Conservation (phyloP, 2,888 invertebrate species). For the Perdita meconis region DNA sequence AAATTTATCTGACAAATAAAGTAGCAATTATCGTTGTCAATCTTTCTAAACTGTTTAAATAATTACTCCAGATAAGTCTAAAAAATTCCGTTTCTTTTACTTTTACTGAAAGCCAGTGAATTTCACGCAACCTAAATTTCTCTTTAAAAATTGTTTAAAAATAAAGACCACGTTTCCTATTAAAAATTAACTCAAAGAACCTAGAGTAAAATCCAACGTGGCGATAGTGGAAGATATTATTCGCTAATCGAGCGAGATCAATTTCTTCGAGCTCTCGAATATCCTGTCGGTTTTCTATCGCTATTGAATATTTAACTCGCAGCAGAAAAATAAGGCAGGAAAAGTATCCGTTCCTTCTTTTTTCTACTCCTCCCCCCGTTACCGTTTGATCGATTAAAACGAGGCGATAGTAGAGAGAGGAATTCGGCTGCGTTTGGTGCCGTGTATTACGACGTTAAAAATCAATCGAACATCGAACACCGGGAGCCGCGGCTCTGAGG, state of each 20-base stretch:
- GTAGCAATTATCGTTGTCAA: too few relatives aligned
- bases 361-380: neutral
- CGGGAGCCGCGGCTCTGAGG: neutral
- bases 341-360: too few relatives aligned
- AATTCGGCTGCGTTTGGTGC: slow-evolving; percentile 19
- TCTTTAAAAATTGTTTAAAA: too few relatives aligned
- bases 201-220: too few relatives aligned
- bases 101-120: too few relatives aligned
- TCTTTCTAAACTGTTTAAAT: too few relatives aligned
- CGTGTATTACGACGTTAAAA: slow-evolving; percentile 50
- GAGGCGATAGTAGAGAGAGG: slow-evolving; percentile 5
- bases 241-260: neutral
- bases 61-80: too few relatives aligned
- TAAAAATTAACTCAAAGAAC: too few relatives aligned
- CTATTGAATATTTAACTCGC: neutral
- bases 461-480: slow-evolving; percentile 45
- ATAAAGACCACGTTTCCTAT: too few relatives aligned
- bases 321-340: neutral
- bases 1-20: too few relatives aligned
- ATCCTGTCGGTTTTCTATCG: neutral
- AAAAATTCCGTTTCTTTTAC: too few relatives aligned
- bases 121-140: too few relatives aligned
- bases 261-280: neutral
- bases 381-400: slow-evolving; percentile 26
- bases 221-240: neutral